phyloP scores from a whole-genome alignment of 1,140 invertebrate genomes.

The Ctenoplectra terminalis region DNA sequence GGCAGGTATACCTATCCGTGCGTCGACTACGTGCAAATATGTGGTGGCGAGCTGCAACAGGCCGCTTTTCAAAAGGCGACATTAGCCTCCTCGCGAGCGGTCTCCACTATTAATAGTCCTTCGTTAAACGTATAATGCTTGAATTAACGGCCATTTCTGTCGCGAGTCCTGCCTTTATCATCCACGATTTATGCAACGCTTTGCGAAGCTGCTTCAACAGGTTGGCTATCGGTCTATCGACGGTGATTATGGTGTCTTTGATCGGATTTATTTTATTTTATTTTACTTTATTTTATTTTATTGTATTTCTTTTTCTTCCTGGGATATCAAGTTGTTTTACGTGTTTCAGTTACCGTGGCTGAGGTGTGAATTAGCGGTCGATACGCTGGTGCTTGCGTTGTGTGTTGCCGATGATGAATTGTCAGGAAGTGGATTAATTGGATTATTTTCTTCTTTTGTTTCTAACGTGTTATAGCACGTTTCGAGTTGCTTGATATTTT shows the following conservation, averaged over 20 bases:
- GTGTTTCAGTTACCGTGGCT: neutral
- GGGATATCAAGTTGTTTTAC: neutral
- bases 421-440: conserved; percentile 4
- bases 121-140: conserved; percentile 66
- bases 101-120: conserved; percentile 65
- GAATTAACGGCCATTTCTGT: conserved; percentile 62
- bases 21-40: conserved; percentile 64
- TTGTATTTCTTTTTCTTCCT: neutral
- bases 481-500: too few relatives aligned
- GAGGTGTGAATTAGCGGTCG: neutral
- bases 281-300: too few relatives aligned
- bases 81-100: conserved; percentile 41
- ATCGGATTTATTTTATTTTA: neutral
- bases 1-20: conserved; percentile 41
- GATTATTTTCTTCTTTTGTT: too few relatives aligned
- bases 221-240: conserved; percentile 1
- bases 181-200: conserved; percentile 19
- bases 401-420: neutral
- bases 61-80: conserved; percentile 59
- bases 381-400: too few relatives aligned
- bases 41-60: conserved; percentile 44
- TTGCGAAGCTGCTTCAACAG: neutral
- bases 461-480: too few relatives aligned
- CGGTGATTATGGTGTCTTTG: conserved; percentile 11
- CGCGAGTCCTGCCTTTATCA: conserved; percentile 38